phyloP scores from a whole-genome alignment of 1,140 invertebrate species.

The Dinoponera quadriceps region DNA sequence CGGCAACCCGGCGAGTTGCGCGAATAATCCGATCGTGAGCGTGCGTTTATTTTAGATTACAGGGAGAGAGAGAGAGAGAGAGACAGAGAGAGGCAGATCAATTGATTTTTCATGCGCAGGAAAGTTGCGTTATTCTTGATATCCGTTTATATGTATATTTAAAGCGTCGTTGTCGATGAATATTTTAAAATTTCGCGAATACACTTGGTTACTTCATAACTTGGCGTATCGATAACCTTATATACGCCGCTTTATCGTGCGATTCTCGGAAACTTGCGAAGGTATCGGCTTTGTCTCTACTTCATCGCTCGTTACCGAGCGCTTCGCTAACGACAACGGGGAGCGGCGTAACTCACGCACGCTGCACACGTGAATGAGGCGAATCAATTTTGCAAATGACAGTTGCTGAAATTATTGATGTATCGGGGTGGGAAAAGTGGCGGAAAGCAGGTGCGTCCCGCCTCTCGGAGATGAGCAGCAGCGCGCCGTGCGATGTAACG shows the following conservation, averaged over 20 bases:
- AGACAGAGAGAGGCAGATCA: too few relatives aligned
- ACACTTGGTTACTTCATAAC: too few relatives aligned
- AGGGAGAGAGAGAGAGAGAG: too few relatives aligned
- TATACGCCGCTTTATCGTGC: background rate
- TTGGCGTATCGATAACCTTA: too few relatives aligned
- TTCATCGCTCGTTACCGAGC: background rate
- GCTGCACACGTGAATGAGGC: background rate
- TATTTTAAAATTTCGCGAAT: too few relatives aligned
- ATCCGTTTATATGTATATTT: too few relatives aligned
- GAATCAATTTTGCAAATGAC: slow-evolving; percentile 40
- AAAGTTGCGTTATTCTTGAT: too few relatives aligned
- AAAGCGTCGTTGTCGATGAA: too few relatives aligned
- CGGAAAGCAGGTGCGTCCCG: slow-evolving; percentile 40
- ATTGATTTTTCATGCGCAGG: too few relatives aligned
- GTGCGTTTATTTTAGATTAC: too few relatives aligned
- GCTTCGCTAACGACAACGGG: background rate
- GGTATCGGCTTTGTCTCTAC: background rate
- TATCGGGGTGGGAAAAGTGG: slow-evolving; percentile 32
- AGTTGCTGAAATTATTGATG: slow-evolving; percentile 40
- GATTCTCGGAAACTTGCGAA: background rate
- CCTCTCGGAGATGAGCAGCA: slow-evolving; percentile 39
- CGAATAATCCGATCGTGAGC: too few relatives aligned
- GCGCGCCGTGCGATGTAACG: slow-evolving; percentile 3
- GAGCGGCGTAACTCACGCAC: background rate
- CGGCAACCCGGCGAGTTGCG: too few relatives aligned